Conservation (phyloP, 2,113 vertebrate species). For the Triplophysa dalaica region DNA sequence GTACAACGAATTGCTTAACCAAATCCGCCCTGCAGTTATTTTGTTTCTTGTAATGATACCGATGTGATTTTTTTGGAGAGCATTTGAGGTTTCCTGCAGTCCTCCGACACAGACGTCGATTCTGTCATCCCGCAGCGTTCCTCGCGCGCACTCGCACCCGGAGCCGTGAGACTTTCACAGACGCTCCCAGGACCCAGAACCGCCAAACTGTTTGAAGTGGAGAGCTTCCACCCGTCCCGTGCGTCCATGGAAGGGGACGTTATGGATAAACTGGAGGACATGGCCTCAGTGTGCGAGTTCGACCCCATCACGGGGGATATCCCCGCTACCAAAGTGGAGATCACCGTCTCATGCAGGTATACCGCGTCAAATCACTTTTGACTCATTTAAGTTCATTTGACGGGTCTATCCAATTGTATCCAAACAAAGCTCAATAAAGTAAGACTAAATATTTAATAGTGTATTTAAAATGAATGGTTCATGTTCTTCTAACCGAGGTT, state of each 20-base stretch:
- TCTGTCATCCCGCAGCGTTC: slow-evolving; percentile 48
- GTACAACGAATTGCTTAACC: not conserved
- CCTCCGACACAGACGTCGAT: slow-evolving; percentile 30
- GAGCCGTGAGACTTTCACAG: slow-evolving; percentile 39
- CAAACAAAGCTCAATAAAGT: not conserved
- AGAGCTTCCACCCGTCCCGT: slow-evolving; percentile 65
- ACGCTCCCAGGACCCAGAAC: slow-evolving; percentile 28
- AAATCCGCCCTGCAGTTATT: slow-evolving; percentile 41
- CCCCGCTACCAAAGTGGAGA: slow-evolving; percentile 94
- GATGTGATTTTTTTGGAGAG: slow-evolving; percentile 44
- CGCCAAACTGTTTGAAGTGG: slow-evolving; percentile 60
- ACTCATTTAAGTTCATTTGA: not conserved
- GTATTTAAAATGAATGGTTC: not conserved
- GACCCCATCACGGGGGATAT: slow-evolving; percentile 84
- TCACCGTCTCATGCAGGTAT: slow-evolving; percentile 93
- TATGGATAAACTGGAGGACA: slow-evolving; percentile 84
- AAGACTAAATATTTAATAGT: not conserved
- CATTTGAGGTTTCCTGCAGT: slow-evolving; percentile 27
- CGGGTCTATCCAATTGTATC: not conserved
- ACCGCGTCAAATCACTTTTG: slow-evolving; percentile 12
- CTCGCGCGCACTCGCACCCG: slow-evolving; percentile 21
- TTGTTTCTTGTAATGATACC: slow-evolving; percentile 40
- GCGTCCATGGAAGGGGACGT: slow-evolving; percentile 78
- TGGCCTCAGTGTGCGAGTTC: slow-evolving; percentile 83
- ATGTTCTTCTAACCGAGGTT: not conserved